Percentiles rank a stretch among this genome's conserved stretches.
Conservation (phyloP, 2,113 vertebrate species). For the Rhipidura dahli region DNA sequence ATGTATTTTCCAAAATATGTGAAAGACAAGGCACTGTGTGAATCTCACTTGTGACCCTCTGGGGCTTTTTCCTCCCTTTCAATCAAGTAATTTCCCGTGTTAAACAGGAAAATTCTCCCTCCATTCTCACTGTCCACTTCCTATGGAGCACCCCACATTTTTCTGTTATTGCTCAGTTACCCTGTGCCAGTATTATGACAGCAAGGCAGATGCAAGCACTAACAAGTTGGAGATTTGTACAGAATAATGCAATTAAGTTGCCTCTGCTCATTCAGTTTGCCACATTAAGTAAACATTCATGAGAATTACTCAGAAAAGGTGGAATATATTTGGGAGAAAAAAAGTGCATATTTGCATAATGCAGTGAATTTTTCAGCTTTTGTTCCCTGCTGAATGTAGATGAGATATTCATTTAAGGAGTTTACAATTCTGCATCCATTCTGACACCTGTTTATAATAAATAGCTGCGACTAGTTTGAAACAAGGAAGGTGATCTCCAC, state of each 20-base stretch:
- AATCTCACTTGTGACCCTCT: neutral
- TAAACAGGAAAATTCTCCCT: neutral
- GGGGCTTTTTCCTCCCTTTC: neutral
- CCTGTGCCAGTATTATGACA: neutral
- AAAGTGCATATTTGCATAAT: neutral
- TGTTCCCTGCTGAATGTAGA: neutral
- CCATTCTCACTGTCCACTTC: neutral
- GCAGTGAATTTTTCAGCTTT: neutral
- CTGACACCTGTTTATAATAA: constrained; percentile 5
- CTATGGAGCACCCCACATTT: neutral
- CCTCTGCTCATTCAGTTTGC: constrained; percentile 48
- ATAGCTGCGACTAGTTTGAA: neutral
- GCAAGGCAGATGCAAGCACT: constrained; percentile 34
- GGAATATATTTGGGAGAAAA: neutral
- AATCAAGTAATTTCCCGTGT: neutral
- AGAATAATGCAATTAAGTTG: constrained; percentile 65
- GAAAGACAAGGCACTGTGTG: neutral
- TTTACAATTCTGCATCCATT: neutral
- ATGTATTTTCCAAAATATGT: neutral
- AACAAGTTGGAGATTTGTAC: constrained; percentile 48
- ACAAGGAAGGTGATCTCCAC: constrained; percentile 1
- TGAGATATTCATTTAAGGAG: neutral
- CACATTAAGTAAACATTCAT: constrained; percentile 45
- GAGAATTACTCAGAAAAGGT: constrained; percentile 43
- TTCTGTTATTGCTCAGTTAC: constrained; percentile 45